These are phyloP conservation scores for Tenthredo amoena DNA, from an alignment of 2,888 invertebrate species.

Conservation along the genomic window DNA sequence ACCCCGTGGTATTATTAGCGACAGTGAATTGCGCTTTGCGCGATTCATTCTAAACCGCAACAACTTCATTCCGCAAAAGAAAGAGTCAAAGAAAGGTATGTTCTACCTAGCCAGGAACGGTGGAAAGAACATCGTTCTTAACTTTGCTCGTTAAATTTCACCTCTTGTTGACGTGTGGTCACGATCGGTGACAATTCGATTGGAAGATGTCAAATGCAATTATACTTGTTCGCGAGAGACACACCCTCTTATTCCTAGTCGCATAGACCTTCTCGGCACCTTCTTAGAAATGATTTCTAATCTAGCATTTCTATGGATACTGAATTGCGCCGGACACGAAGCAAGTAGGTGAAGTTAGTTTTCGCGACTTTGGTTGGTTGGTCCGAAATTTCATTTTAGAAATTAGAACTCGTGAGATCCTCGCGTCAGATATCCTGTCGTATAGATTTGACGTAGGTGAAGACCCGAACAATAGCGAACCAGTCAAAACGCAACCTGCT, in stretches of 20 bases:
- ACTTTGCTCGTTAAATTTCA: conserved; percentile 50
- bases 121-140: conserved; percentile 20
- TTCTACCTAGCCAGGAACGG: not conserved
- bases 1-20: not conserved
- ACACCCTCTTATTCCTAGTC: conserved; percentile 29
- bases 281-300: conserved; percentile 48
- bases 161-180: conserved; percentile 47
- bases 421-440: not conserved
- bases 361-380: conserved; percentile 2
- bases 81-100: conserved; percentile 30
- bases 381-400: conserved; percentile 14
- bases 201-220: conserved; percentile 51
- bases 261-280: not conserved
- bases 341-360: not conserved
- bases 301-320: conserved; percentile 25
- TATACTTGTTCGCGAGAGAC: conserved; percentile 24
- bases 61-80: conserved; percentile 7
- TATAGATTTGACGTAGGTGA: conserved; percentile 25
- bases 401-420: not conserved
- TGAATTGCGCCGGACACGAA: not conserved
- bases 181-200: conserved; percentile 53
- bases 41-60: conserved; percentile 21
- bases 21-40: conserved; percentile 15
- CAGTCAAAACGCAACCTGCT: conserved; percentile 31
- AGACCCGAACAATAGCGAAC: not conserved